Evolutionary conservation across 1,140 invertebrate species (phyloP).

Genomic region (Pristionchus pacificus): DNA sequence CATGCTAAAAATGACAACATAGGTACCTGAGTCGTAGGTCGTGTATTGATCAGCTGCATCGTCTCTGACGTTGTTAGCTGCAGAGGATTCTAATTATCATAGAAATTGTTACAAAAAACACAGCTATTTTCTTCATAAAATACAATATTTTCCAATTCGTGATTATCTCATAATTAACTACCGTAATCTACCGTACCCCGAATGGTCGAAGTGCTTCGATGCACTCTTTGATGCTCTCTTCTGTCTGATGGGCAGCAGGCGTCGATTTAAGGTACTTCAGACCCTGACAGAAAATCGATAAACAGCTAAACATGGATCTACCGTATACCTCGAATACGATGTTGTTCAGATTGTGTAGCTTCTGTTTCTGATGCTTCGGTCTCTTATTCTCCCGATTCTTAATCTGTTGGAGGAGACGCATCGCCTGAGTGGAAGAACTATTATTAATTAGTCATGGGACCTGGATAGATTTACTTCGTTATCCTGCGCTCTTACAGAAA

Average conservation of each 20-base stretch:
- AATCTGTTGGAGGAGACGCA: not conserved
- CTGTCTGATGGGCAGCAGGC: constrained; percentile 14
- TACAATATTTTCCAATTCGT: too few species aligned
- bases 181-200: constrained; percentile 16
- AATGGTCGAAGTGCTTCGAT: constrained; percentile 15
- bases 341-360: not conserved
- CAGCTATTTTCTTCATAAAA: too few species aligned
- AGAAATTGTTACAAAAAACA: too few species aligned
- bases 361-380: constrained; percentile 6
- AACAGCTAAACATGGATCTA: not conserved
- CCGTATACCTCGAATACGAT: constrained; percentile 11
- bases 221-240: constrained; percentile 7
- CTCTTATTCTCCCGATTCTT: constrained; percentile 20
- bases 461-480: too few species aligned
- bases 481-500: too few species aligned
- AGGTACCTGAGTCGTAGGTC: constrained; percentile 19
- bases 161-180: too few species aligned
- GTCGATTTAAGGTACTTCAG: constrained; percentile 18
- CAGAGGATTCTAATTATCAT: constrained; percentile 1
- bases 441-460: too few species aligned
- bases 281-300: constrained; percentile 6
- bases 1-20: constrained; percentile 1
- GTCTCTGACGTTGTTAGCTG: constrained; percentile 28
- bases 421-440: not conserved
- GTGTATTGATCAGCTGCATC: constrained; percentile 23